Evolutionary conservation across 1,140 invertebrate genomes (phyloP).

Genomic region (Planococcus citri): DNA sequence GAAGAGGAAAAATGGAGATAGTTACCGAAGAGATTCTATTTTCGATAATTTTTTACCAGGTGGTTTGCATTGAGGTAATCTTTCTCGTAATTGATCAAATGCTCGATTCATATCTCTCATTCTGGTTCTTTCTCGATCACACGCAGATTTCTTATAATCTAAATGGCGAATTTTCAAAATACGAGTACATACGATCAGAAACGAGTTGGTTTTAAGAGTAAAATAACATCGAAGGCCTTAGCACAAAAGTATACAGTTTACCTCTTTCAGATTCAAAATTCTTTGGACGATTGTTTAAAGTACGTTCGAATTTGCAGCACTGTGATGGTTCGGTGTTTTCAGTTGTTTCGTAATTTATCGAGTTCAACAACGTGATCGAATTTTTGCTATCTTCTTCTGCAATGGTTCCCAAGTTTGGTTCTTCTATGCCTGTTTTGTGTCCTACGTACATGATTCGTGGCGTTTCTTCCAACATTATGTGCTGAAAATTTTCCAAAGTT

Average conservation of each 20-base stretch:
- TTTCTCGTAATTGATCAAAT: slow-evolving; percentile 62
- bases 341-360: too few species aligned
- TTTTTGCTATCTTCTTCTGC: not conserved
- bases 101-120: slow-evolving; percentile 83
- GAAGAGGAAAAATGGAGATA: too few species aligned
- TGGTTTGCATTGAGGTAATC: slow-evolving; percentile 63
- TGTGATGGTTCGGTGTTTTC: too few species aligned
- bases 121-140: slow-evolving; percentile 66
- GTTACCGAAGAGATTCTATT: slow-evolving; percentile 27
- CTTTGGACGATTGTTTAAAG: not conserved
- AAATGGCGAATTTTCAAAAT: not conserved
- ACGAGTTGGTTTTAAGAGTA: too few species aligned
- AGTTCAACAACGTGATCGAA: not conserved
- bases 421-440: not conserved
- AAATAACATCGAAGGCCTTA: too few species aligned
- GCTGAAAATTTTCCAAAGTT: too few species aligned
- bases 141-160: slow-evolving; percentile 76
- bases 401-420: not conserved
- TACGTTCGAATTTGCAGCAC: too few species aligned
- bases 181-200: too few species aligned
- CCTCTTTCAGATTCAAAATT: slow-evolving; percentile 12
- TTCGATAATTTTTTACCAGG: slow-evolving; percentile 53
- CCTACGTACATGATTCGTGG: not conserved
- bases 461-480: not conserved
- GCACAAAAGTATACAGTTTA: not conserved